Base-by-base conservation (phyloP, 2,888 invertebrate genomes). In the Sabellastarte sp. region DNA sequence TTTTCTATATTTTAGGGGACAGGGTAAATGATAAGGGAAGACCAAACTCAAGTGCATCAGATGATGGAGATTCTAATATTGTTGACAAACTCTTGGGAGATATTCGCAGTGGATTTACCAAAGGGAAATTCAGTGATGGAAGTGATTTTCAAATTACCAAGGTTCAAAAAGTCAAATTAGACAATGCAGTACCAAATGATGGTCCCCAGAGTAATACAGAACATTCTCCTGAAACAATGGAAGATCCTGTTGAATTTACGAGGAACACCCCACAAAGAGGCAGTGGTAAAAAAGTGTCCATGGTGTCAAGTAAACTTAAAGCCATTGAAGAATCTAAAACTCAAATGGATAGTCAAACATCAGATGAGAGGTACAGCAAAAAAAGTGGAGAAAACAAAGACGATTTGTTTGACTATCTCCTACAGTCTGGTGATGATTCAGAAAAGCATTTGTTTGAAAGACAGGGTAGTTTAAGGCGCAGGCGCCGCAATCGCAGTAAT, bases 11-110 rank as follows among this genome's bases (percentile, higher is more conserved):
- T n/a, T n/a, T n/a, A n/a, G n/a, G n/a, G n/a, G 41, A 41, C 41
- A 41, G 41, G 20, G n/a, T n/a, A n/a, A 41, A 20, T 20, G 41
- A 41, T 20, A 41, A 41, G 20, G 41, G 41, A 15, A 52, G 58
- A 30, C 57, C 57, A 3, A 24, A 41, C 5, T 66, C 63, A 4
- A 30, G 51, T 10, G 50, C 26, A 10, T 63, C 65, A 3, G 68
- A 68, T 41, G 67, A 67, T 1, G 64, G 50, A 29, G 69, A 67
- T 30, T 29, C 60, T 29, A 61, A 64, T 56, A 80, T 80, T 57
- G 77, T 81, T n/a, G 80, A 81, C 57, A 73, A 76, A 69, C 68
- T 80, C 28, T 72, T 80, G 41, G 79, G 79, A 20, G 79, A 81
- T 63, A 80, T 81, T 29, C 67, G 79, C 56, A 78, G 76, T 63